These are phyloP conservation scores for Mesitornis unicolor DNA, from an alignment of 2,113 vertebrate genomes.

Conservation along the genomic window DNA sequence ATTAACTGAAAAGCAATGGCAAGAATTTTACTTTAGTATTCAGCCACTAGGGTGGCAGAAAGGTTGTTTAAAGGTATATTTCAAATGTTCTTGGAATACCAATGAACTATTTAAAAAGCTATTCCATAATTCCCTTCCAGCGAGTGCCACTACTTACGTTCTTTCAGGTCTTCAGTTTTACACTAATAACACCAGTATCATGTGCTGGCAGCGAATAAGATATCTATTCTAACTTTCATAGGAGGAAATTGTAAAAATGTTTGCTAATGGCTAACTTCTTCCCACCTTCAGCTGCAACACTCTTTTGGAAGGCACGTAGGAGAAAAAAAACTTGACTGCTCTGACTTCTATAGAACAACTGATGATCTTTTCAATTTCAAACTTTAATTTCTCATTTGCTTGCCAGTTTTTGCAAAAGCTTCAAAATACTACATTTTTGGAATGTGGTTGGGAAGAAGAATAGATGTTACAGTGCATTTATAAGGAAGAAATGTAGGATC, in stretches of 20 bases:
- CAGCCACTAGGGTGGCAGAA: neutral
- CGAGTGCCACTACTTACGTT: neutral
- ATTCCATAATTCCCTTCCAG: neutral
- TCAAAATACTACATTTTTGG: neutral
- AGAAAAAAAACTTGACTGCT: neutral
- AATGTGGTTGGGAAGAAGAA: neutral
- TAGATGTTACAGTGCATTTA: neutral
- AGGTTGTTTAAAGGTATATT: neutral
- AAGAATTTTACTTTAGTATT: neutral
- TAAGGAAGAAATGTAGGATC: neutral
- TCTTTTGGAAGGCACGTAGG: neutral
- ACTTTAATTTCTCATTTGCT: neutral
- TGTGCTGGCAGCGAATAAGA: neutral
- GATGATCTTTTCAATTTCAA: neutral
- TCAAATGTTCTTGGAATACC: neutral
- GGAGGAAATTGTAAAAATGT: neutral
- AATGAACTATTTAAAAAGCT: neutral
- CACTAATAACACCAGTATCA: neutral
- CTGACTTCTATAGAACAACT: neutral
- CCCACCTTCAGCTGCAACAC: neutral
- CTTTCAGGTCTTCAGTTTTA: neutral
- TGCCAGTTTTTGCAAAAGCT: neutral
- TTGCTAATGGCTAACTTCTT: neutral
- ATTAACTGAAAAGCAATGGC: neutral
- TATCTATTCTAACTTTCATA: neutral